A percentile compares a stretch with the other conserved stretches of the same genome.
Evolutionary conservation across 2,888 invertebrate genomes (phyloP).

Genomic region (Aproaerema taeniolella): DNA sequence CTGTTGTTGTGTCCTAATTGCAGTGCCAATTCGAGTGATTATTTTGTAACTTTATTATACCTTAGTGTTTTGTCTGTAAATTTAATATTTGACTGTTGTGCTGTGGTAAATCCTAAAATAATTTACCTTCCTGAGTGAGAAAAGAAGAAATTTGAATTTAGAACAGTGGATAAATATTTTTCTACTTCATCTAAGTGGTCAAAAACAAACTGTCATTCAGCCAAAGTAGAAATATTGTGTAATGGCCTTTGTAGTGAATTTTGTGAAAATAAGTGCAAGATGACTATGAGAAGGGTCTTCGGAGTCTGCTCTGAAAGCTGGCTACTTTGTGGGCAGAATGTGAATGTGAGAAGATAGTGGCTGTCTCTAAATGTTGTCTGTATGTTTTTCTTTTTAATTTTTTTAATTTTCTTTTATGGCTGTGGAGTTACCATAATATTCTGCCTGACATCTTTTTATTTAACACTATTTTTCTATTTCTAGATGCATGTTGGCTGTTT

Average conservation of each 20-base stretch:
- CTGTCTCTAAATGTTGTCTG: slow-evolving; percentile 70
- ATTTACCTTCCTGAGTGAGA: too few relatives aligned
- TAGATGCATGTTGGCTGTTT: too few relatives aligned
- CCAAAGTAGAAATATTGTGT: not conserved
- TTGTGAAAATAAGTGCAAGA: too few relatives aligned
- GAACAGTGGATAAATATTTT: slow-evolving; percentile 2
- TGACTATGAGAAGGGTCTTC: slow-evolving; percentile 73
- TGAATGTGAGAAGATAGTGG: slow-evolving; percentile 70
- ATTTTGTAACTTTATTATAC: not conserved
- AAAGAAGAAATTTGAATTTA: not conserved
- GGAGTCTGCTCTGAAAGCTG: slow-evolving; percentile 75
- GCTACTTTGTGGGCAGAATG: slow-evolving; percentile 73
- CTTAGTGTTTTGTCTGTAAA: too few relatives aligned
- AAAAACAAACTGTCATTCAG: not conserved
- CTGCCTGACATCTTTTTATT: too few relatives aligned
- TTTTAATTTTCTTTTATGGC: slow-evolving; percentile 27
- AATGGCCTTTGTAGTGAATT: too few relatives aligned
- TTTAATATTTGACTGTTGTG: too few relatives aligned
- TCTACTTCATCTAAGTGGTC: slow-evolving; percentile 1
- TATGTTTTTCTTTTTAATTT: slow-evolving; percentile 55
- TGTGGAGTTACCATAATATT: not conserved
- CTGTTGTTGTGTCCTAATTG: slow-evolving; percentile 32
- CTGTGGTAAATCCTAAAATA: too few relatives aligned
- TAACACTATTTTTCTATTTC: too few relatives aligned
- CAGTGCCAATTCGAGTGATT: slow-evolving; percentile 49